Base-by-base conservation (phyloP, 23 tunicate species). In the Clavelina lepadiformis region DNA sequence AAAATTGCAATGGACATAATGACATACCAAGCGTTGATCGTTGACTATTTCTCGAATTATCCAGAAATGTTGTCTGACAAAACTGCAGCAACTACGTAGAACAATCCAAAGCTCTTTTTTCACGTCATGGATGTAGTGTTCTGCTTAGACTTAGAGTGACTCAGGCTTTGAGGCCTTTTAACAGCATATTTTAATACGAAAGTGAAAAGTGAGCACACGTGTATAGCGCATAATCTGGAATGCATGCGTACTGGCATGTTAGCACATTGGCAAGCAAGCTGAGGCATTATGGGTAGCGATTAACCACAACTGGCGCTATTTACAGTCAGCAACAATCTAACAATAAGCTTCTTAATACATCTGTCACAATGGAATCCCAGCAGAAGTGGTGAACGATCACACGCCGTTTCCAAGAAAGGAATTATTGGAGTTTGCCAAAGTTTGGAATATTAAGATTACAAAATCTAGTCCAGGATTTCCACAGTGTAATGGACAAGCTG, bases 1-100 rank as follows among this genome's bases (percentile, higher is more conserved):
- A 65, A 52, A 52, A 47, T 76, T 66, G 73, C 56, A 24, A 35
- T 66, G 30, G 82, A 76, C 35, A 65, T 76, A 5, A 63, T 76
- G 69, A 63, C 69, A 52, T 66, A 65, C 38, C 56, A 49, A 25
- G 44, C 25, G 28, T 35, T 76, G 4, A 55, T 35, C 57, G 78
- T 72, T 23, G 67, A 72, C 41, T 69, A 69, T 53, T 51, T 29
- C 33, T 62, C 70, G 2, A 74, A 74, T 23, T 74, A 46, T 49
- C 71, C 80, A 13, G 61, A 74, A 31, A 30, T 74, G 19, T 28
- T 67, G 31, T 26, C 60, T 27, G 78, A 72, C 24, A 72, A 72
- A 58, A 58, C 61, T n/a, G 11, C 23, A 20, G 27, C 26, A 68
- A 7, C 56, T 59, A n/a, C 3, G 63, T 72, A 19, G 23, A 22